Evolutionary conservation across 1,140 invertebrate species (phyloP).

Genomic region (Chelonus insularis): DNA sequence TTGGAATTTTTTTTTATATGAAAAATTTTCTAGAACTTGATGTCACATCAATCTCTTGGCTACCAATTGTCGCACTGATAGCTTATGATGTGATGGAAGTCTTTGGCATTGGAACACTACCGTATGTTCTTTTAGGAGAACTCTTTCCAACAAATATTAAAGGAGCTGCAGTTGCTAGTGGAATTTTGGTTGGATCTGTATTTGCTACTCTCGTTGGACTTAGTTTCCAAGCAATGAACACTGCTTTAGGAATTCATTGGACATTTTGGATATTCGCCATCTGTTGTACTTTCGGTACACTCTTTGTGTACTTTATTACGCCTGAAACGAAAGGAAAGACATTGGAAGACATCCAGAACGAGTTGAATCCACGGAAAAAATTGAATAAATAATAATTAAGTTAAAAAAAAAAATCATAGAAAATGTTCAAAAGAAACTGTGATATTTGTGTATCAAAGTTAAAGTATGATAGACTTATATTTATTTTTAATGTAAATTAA

Average conservation of each 20-base stretch:
- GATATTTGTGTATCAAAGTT: no score
- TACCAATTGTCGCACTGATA: constrained; percentile 46
- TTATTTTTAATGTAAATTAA: no score
- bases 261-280: constrained; percentile 72
- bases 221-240: constrained; percentile 61
- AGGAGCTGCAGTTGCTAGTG: constrained; percentile 55
- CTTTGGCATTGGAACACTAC: constrained; percentile 64
- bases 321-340: constrained; percentile 77
- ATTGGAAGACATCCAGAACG: constrained; percentile 67
- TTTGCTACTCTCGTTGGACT: constrained; percentile 66
- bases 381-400: not conserved
- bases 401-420: not conserved
- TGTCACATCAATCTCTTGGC: constrained; percentile 46
- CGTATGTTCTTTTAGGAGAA: constrained; percentile 65
- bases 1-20: constrained; percentile 59
- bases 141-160: constrained; percentile 63
- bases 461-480: no score
- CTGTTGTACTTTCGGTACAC: constrained; percentile 61
- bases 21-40: constrained; percentile 42
- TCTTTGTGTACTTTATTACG: constrained; percentile 65
- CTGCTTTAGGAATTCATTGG: constrained; percentile 63
- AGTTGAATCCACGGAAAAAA: constrained; percentile 37
- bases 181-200: constrained; percentile 53
- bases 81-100: constrained; percentile 47
- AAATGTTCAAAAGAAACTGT: not conserved